Evolutionary conservation across 2,113 vertebrate species (phyloP).

Genomic region (Ammodytes dubius): DNA sequence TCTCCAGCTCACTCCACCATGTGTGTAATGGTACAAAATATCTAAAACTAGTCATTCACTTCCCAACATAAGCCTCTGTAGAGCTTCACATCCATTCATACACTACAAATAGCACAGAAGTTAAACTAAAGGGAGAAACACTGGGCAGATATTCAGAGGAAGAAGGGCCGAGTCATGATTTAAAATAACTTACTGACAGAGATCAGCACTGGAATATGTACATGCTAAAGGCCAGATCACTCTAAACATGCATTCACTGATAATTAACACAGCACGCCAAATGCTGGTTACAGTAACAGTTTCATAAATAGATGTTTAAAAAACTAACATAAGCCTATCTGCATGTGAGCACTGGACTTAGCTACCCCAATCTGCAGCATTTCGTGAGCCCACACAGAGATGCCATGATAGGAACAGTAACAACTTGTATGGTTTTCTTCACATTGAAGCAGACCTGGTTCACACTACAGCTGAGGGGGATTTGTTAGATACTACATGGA

Average conservation of each 20-base stretch:
- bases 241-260: slow-evolving; percentile 66
- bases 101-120: slow-evolving; percentile 43
- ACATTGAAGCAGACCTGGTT: slow-evolving; percentile 39
- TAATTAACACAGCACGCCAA: slow-evolving; percentile 33
- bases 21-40: slow-evolving; percentile 70
- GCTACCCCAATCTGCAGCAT: slow-evolving; percentile 27
- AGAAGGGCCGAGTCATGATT: slow-evolving; percentile 54
- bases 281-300: slow-evolving; percentile 42
- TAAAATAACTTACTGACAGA: slow-evolving; percentile 74
- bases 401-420: slow-evolving; percentile 51
- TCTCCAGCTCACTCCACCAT: slow-evolving; percentile 23
- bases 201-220: slow-evolving; percentile 26
- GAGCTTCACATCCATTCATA: slow-evolving; percentile 42
- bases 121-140: slow-evolving; percentile 12
- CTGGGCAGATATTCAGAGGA: slow-evolving; percentile 34
- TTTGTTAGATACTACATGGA: slow-evolving; percentile 4
- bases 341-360: slow-evolving; percentile 56
- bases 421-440: slow-evolving; percentile 34
- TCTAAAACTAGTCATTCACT: slow-evolving; percentile 58
- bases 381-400: slow-evolving; percentile 13
- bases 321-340: slow-evolving; percentile 48
- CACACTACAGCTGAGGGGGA: slow-evolving; percentile 19
- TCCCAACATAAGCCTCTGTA: slow-evolving; percentile 37
- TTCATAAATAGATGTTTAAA: slow-evolving; percentile 61
- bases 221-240: slow-evolving; percentile 45